phyloP scores from a whole-genome alignment of 2,888 invertebrate species.

The Ochlodes sylvanus region DNA sequence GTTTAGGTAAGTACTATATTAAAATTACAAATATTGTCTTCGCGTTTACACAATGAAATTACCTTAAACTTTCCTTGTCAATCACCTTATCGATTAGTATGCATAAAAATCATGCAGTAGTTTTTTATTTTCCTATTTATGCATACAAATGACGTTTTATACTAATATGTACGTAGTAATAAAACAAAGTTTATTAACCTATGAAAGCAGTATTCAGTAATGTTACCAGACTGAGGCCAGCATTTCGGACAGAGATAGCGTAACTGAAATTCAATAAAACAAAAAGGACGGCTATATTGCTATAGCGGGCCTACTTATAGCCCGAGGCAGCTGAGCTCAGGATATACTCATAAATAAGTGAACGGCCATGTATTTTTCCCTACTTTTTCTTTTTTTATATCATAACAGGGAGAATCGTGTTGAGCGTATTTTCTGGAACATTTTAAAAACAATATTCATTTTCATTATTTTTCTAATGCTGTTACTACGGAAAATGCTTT shows the following conservation, averaged over 20 bases:
- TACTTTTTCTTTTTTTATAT: constrained; percentile 55
- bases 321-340: constrained; percentile 62
- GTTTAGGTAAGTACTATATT: too few relatives aligned
- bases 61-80: too few relatives aligned
- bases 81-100: too few relatives aligned
- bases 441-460: not conserved
- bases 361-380: constrained; percentile 62
- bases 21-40: too few relatives aligned
- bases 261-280: constrained; percentile 52
- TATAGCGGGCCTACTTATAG: constrained; percentile 70
- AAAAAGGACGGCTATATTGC: constrained; percentile 54
- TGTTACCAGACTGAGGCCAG: constrained; percentile 56
- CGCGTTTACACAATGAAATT: too few relatives aligned
- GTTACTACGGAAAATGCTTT: too few relatives aligned
- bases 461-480: too few relatives aligned
- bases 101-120: too few relatives aligned
- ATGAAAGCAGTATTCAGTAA: not conserved
- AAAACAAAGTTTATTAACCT: not conserved
- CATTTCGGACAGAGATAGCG: constrained; percentile 64
- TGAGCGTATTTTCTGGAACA: constrained; percentile 41
- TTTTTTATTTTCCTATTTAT: too few relatives aligned
- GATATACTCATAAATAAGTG: constrained; percentile 74
- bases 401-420: constrained; percentile 51
- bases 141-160: too few relatives aligned
- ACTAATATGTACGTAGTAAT: too few relatives aligned